Evolutionary conservation across 1,140 invertebrate species (phyloP), one percentile per base, ranked within the genome.

Genomic region (Antheraea pernyi): DNA sequence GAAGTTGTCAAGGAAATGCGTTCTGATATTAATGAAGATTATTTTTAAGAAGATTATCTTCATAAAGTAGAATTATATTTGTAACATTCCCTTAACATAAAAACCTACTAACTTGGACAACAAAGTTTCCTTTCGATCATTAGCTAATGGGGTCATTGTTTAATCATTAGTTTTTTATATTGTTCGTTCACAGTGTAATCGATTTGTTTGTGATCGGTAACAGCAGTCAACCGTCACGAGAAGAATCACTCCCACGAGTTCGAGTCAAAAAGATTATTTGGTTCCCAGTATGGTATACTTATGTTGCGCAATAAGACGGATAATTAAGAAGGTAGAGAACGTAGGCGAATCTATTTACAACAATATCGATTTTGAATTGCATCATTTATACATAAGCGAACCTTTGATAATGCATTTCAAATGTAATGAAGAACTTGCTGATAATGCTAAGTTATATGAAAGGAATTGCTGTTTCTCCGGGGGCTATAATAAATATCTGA

Each of bases 151-250:
- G 30, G 67, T 68, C 60, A 71, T 73, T 73, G 71, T 73, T 72
- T 73, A 37, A 18, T 59, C 63, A 62, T 70, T 58, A 65, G 36
- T 71, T 62, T 80, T 71, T 68, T 63, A 73, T 10, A 74, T 81
- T 81, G 72, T n/a, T 63, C 61, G 8, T 63, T 63, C 22, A 78
- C 75, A 71, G 70, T 73, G 53, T 37, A 78, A 83, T 83, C 81
- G 82, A 82, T 86, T 83, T 83, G 77, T 82, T 81, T 82, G 78
- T 81, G 79, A 84, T 88, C 79, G 76, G 84, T 86, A 89, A 89
- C 81, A 85, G 86, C 83, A 89, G 85, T 89, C 85, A 88, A 86
- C 65, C 83, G 80, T 88, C 79, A 82, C 82, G 75, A 72, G 70
- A 61, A 77, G 70, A 74, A 72, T 69, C 70, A 76, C 81, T 88